Evolutionary conservation across 1,140 invertebrate species (phyloP).

Genomic region (Delia radicum): DNA sequence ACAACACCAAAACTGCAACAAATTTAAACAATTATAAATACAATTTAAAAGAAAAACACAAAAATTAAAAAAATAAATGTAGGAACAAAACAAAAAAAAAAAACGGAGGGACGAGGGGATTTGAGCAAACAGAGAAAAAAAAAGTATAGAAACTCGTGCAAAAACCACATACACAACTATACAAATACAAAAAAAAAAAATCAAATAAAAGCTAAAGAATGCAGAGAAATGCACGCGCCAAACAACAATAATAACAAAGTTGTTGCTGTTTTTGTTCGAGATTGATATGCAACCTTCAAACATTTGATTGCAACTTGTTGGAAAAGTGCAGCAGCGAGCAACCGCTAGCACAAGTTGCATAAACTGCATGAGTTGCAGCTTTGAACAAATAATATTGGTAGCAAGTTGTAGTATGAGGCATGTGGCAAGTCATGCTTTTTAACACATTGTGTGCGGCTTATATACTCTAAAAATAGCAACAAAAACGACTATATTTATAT

Average conservation of each 20-base stretch:
- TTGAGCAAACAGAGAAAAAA: background rate
- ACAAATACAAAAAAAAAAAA: background rate
- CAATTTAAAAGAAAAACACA: background rate
- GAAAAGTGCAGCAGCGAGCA: background rate
- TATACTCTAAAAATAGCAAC: background rate
- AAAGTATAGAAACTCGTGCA: background rate
- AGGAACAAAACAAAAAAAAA: background rate
- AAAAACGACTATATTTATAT: too few relatives aligned
- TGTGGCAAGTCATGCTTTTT: background rate
- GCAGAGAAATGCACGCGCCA: background rate
- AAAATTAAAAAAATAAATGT: background rate
- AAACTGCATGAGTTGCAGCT: background rate
- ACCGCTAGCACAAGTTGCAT: background rate
- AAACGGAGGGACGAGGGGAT: background rate
- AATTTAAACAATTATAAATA: slow-evolving; percentile 4
- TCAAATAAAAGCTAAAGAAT: background rate
- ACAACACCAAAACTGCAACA: slow-evolving; percentile 9
- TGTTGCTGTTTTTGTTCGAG: background rate
- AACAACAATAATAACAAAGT: background rate
- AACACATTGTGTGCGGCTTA: background rate
- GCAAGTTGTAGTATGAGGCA: background rate
- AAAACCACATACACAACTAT: background rate
- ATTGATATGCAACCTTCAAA: background rate
- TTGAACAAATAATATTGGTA: too few relatives aligned
- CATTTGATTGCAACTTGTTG: background rate